Percentiles rank a stretch among this genome's conserved stretches.
Conservation (phyloP, 2,113 vertebrate species). For the Bufo gargarizans region DNA sequence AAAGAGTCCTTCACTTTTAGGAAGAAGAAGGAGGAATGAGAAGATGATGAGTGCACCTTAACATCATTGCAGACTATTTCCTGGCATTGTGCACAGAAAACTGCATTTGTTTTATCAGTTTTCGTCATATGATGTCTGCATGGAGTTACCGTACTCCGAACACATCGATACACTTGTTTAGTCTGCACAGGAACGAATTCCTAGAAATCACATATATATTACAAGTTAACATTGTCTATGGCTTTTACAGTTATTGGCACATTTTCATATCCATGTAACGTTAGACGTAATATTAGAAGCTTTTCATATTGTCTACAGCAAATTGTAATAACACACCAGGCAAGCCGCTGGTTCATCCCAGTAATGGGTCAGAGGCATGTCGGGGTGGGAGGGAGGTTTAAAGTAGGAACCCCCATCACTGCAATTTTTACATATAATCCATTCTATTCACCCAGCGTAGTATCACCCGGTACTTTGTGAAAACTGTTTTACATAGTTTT, state of each 20-base stretch:
- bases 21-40: conserved; percentile 80
- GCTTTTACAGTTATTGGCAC: conserved; percentile 2
- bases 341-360: not conserved
- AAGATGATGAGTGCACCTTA: not conserved
- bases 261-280: not conserved
- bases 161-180: not conserved
- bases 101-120: not conserved
- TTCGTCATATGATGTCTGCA: not conserved
- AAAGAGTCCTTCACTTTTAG: conserved; percentile 85
- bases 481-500: not conserved
- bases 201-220: conserved; percentile 24
- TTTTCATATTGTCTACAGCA: not conserved
- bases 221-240: not conserved
- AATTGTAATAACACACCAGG: not conserved
- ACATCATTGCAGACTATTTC: not conserved
- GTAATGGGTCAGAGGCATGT: no score
- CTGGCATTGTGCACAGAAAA: not conserved
- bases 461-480: no score
- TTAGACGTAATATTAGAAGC: conserved; percentile 12
- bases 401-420: not conserved
- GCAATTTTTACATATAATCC: no score
- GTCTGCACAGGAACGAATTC: not conserved
- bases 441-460: no score
- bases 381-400: no score
- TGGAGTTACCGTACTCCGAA: not conserved